Base-by-base conservation (phyloP, 2,888 invertebrate genomes). In the Galerucella nymphaeae region DNA sequence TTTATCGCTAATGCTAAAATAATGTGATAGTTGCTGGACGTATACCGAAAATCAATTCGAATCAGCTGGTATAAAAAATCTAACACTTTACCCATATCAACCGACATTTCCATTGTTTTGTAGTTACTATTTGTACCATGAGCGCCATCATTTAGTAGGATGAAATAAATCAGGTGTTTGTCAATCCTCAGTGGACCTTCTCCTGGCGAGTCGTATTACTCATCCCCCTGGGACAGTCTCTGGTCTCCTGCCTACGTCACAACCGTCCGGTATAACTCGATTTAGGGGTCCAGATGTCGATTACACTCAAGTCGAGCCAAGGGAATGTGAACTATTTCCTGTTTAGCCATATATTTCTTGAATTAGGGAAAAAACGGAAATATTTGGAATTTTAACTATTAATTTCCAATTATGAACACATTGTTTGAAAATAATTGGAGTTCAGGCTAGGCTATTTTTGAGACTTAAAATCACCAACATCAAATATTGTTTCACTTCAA, bases 281-380 rank as follows among this genome's bases (percentile, higher is more conserved):
- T 72, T 70, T 72, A 69, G 69, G 62, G 55, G 42, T 71, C 69
- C 74, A 74, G 67, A 74, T 72, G 69, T 74, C 69, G 74, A 73
- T 75, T 75, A 72, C 64, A 70, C 57, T 57, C 57, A 70, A 64
- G 70, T 63, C 63, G 42, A 45, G 20, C 57, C 63, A 38, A 64
- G 70, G 63, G 70, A 70, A 45, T 41, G 41, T 63, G 38, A 11
- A 14, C 38, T 38, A 38, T 59, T 23, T 58, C 57, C 18, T 66
- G 9, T 16, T 18, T 38, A 14, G 23, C 30, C 11, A 53, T 57
- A 53, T 57, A 38, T 62, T 62, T 42, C 16, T 59, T 14, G 38
- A 13, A n/a, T 41, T 42, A 61, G 41, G 6, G 18, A n/a, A 59
- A 11, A 38, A 59, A 13, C 2, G 20, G n/a, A 11, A 30, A 62